Conservation (phyloP, 2,888 invertebrate species). For the Microplitis deprimator region DNA sequence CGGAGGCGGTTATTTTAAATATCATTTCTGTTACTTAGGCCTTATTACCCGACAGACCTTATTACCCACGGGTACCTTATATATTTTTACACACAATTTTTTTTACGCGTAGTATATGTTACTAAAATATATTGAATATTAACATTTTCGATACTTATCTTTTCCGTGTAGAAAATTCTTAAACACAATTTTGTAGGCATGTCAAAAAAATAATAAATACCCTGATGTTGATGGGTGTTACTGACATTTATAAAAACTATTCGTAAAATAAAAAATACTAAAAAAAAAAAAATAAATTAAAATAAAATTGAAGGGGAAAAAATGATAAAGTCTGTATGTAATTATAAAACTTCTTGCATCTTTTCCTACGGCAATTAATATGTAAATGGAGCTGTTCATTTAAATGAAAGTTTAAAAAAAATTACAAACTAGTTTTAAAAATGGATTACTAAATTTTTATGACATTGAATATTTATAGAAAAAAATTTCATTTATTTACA, state of each 20-base stretch:
- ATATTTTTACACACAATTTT: no score
- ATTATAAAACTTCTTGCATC: constrained; percentile 26
- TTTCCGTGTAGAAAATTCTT: not conserved
- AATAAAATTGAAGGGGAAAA: constrained; percentile 21
- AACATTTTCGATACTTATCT: no score
- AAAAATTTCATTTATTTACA: not conserved
- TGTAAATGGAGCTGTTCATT: constrained; percentile 8
- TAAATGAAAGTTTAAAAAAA: not conserved
- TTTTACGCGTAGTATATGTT: no score
- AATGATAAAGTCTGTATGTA: constrained; percentile 16
- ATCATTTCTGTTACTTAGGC: no score
- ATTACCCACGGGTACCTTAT: no score
- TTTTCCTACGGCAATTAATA: constrained; percentile 32
- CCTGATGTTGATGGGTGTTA: not conserved
- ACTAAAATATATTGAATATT: no score
- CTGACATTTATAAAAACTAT: not conserved
- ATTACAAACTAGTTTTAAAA: not conserved
- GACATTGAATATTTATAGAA: not conserved
- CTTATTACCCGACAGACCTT: no score
- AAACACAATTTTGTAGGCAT: not conserved
- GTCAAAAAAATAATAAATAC: not conserved
- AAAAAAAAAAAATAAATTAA: constrained; percentile 3
- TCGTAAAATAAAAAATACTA: not conserved
- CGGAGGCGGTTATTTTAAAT: no score
- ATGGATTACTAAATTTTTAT: not conserved